phyloP scores from a whole-genome alignment of 2,113 vertebrate species.

The Pelvicachromis taeniatus region DNA sequence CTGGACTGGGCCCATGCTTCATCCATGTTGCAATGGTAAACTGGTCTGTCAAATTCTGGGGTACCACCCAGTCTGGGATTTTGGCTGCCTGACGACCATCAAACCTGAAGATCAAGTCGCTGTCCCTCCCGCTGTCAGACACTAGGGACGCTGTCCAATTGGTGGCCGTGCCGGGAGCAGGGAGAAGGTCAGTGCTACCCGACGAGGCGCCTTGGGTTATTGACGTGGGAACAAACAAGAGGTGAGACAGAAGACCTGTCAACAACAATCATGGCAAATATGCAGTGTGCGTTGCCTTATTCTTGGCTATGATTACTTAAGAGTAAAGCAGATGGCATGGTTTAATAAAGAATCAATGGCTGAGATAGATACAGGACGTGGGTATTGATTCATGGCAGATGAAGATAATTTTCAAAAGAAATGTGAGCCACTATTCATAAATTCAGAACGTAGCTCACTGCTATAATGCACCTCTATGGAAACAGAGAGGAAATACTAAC shows the following conservation, averaged over 20 bases:
- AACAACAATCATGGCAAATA: slow-evolving; percentile 38
- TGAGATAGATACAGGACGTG: slow-evolving; percentile 40
- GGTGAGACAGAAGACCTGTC: slow-evolving; percentile 32
- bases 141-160: slow-evolving; percentile 91
- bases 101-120: slow-evolving; percentile 89
- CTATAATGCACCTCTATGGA: background rate
- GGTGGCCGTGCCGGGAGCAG: slow-evolving; percentile 79
- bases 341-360: slow-evolving; percentile 64
- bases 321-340: slow-evolving; percentile 43
- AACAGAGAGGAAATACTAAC: background rate
- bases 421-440: slow-evolving; percentile 10
- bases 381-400: slow-evolving; percentile 62
- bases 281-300: slow-evolving; percentile 27
- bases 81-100: slow-evolving; percentile 93
- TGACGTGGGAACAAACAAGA: slow-evolving; percentile 10
- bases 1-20: slow-evolving; percentile 93
- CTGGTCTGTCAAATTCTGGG: slow-evolving; percentile 93
- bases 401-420: slow-evolving; percentile 49
- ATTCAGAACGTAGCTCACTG: background rate
- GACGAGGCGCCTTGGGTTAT: slow-evolving; percentile 84
- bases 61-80: slow-evolving; percentile 90
- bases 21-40: slow-evolving; percentile 97
- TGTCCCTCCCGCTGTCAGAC: slow-evolving; percentile 82
- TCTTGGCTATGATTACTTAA: slow-evolving; percentile 61
- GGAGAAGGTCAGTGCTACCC: slow-evolving; percentile 92